These are phyloP conservation scores for Elephantulus edwardii DNA, from an alignment of 2,113 vertebrate species.

Conservation along the genomic window DNA sequence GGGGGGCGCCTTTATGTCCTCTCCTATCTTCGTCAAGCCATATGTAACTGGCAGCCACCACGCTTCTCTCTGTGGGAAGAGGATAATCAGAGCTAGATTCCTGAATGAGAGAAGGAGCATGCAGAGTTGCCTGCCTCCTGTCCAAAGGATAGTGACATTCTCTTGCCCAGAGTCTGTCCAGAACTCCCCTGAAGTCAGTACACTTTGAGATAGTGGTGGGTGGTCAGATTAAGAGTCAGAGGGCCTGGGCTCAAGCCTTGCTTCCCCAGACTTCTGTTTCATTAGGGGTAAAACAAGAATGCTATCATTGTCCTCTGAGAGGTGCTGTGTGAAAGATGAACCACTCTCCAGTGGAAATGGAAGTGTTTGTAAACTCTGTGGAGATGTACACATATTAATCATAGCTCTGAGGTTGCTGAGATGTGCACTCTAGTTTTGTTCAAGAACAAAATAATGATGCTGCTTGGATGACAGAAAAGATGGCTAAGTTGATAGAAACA, in stretches of 20 bases:
- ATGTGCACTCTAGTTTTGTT: not conserved
- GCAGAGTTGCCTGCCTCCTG: slow-evolving; percentile 49
- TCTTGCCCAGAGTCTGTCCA: not conserved
- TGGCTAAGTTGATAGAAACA: not conserved
- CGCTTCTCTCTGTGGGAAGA: slow-evolving; percentile 65
- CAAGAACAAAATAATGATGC: not conserved
- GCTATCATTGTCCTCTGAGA: not conserved
- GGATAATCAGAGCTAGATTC: slow-evolving; percentile 65
- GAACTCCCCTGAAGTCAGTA: not conserved
- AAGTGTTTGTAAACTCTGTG: not conserved
- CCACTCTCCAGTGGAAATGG: not conserved
- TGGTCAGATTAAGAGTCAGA: not conserved
- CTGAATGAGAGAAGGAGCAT: slow-evolving; percentile 31
- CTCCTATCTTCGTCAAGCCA: slow-evolving; percentile 73
- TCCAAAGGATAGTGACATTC: slow-evolving; percentile 21
- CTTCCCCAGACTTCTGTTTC: not conserved
- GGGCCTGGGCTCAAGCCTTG: not conserved
- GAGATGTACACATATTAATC: fast-evolving
- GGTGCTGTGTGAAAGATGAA: not conserved
- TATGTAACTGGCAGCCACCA: slow-evolving; percentile 72
- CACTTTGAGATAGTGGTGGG: not conserved
- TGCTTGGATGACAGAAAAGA: not conserved
- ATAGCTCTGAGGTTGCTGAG: not conserved
- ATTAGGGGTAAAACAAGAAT: not conserved
- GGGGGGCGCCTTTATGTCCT: slow-evolving; percentile 63